Evolutionary conservation across 2,797 vertebrate species (phyloP), one percentile per base, ranked within the genome.

Genomic region (Dryobates pubescens): DNA sequence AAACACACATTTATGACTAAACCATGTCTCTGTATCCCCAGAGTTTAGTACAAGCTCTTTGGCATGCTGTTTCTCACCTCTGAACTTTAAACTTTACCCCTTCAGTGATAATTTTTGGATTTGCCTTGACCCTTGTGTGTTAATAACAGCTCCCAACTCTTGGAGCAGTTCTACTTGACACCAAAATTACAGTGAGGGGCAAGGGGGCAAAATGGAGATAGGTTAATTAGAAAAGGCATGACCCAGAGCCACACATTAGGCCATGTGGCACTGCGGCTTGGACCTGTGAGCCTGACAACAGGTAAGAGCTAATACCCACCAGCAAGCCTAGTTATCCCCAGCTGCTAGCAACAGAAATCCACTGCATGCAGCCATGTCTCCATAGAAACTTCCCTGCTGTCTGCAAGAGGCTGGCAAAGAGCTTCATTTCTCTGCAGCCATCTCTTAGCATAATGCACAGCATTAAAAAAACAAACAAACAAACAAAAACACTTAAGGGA

Each of bases 401-500:
- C 64, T 93, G 53, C 49, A 76, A 94, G 36, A 58, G 45, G 36
- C 38, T 34, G 2, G 8, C 36, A 87, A 87, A 90, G 23, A 63
- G 59, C 56, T 92, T 63, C 76, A 32, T 86, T 88, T 77, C 29
- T 71, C 80, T 70, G 36, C n/a, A 73, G 27, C 13, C 5, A 2
- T n/a, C 36, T 24, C 14, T 92, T 47, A 81, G 29, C 41, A 64
- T 47, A 73, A 75, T 3, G 7, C 20, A 75, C 6, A n/a, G 3
- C 49, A 51, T 5, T 51, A 51, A 51, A 49, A 24, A n/a, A 0
- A 22, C 36, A n/a, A 43, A 32, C n/a, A 23, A 88, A 27, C 76
- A 92, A 93, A 93, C 63, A 79, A 16, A 43, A 17, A 43, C 93
- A 92, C 92, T 94, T 96, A 90, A 89, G 95, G 73, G 94, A 96